These are phyloP conservation scores for Drosophila pseudotalamancana DNA, from an alignment of 2,888 invertebrate species.

Conservation along the genomic window DNA sequence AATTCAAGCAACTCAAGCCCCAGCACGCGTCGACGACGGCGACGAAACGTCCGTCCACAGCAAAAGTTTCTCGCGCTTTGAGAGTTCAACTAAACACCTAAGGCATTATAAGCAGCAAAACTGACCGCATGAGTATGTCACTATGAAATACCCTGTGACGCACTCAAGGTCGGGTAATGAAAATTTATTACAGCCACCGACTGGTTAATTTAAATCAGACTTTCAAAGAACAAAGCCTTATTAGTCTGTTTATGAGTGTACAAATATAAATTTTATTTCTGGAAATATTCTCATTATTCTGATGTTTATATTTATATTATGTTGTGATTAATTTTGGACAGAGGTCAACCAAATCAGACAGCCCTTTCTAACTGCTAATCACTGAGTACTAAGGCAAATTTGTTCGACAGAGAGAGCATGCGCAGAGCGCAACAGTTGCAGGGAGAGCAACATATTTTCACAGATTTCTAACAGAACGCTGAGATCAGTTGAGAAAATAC, in stretches of 20 bases:
- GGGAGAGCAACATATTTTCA: slow-evolving; percentile 38
- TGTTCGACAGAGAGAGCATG: slow-evolving; percentile 43
- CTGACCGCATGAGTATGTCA: neutral
- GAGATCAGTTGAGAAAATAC: slow-evolving; percentile 25
- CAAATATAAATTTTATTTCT: neutral
- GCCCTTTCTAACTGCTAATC: neutral
- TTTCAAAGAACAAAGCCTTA: too few species aligned
- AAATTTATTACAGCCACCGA: too few species aligned
- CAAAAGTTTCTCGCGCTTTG: slow-evolving; percentile 61
- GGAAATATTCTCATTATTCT: neutral
- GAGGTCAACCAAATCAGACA: neutral
- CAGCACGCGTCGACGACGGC: slow-evolving; percentile 47
- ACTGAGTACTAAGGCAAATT: slow-evolving; percentile 7
- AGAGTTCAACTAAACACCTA: slow-evolving; percentile 34
- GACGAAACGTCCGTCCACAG: slow-evolving; percentile 52
- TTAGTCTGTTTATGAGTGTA: too few species aligned
- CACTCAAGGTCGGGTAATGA: too few species aligned
- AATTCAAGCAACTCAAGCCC: slow-evolving; percentile 37
- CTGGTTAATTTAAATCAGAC: too few species aligned
- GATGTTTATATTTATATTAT: too few species aligned
- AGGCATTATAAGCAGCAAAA: slow-evolving; percentile 20
- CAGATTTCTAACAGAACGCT: slow-evolving; percentile 32
- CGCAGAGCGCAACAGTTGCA: slow-evolving; percentile 57
- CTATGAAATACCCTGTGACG: slow-evolving; percentile 26
- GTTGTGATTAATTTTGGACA: neutral